phyloP scores from a whole-genome alignment of 2,888 invertebrate species.

The Eumacrocentrus americanus region DNA sequence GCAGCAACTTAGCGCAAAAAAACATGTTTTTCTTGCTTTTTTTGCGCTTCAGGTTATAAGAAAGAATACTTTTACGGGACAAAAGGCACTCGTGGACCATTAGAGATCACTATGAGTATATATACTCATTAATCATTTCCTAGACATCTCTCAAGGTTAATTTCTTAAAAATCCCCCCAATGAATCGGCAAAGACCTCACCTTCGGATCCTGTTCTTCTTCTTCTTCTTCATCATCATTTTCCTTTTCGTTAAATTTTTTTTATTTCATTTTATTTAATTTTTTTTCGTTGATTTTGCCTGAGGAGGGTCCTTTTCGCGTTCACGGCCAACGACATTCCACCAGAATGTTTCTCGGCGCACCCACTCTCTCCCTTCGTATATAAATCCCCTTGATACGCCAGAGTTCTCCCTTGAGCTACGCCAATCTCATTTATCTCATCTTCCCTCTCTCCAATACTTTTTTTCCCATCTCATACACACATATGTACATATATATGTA shows the following conservation, averaged over 20 bases:
- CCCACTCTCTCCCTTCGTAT: conserved; percentile 25
- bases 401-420: conserved; percentile 14
- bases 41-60: not conserved
- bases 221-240: no score
- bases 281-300: no score
- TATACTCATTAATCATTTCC: conserved; percentile 13
- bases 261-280: conserved; percentile 17
- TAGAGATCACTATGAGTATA: not conserved
- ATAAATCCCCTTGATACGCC: conserved; percentile 7
- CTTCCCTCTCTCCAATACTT: not conserved
- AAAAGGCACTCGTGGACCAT: no score
- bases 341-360: conserved; percentile 36
- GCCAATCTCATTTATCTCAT: conserved; percentile 13
- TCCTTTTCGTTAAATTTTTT: no score
- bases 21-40: not conserved
- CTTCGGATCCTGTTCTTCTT: no score
- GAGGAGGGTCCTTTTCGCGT: conserved; percentile 27
- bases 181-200: not conserved
- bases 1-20: no score
- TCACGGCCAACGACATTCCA: conserved; percentile 51
- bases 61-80: not conserved
- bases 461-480: not conserved
- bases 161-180: no score
- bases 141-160: conserved; percentile 18
- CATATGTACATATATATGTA: not conserved